Evolutionary conservation across 2,113 vertebrate genomes (phyloP).

Genomic region (Cacatua alba): DNA sequence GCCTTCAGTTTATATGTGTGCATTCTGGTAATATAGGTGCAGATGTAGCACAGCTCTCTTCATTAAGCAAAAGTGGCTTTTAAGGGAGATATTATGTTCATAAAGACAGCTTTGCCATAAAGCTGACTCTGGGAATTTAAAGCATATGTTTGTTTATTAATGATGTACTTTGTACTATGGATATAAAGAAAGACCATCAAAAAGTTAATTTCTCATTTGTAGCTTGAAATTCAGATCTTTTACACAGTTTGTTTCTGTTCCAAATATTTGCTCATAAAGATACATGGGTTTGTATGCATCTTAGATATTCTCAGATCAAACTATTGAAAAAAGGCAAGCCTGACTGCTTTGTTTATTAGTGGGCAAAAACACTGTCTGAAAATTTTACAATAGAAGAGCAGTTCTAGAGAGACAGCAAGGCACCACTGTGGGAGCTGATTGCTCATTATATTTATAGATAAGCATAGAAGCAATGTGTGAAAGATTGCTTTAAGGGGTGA

Average conservation of each 20-base stretch:
- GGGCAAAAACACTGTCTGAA: constrained; percentile 48
- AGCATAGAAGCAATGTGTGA: constrained; percentile 24
- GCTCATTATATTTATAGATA: constrained; percentile 55
- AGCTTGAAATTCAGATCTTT: constrained; percentile 54
- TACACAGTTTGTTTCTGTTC: constrained; percentile 30
- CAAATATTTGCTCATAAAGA: constrained; percentile 58
- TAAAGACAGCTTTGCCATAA: background rate
- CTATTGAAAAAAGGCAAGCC: constrained; percentile 42
- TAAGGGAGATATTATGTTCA: background rate
- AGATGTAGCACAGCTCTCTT: background rate
- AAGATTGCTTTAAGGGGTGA: constrained; percentile 17
- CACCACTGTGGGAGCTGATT: constrained; percentile 61
- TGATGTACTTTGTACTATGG: constrained; percentile 1
- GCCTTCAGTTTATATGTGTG: background rate
- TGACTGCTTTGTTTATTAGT: constrained; percentile 60
- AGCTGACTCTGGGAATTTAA: background rate
- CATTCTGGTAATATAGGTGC: background rate
- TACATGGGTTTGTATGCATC: constrained; percentile 29
- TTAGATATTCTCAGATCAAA: constrained; percentile 58
- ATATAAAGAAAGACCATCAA: constrained; percentile 34
- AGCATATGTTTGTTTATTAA: constrained; percentile 41
- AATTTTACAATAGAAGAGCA: constrained; percentile 50
- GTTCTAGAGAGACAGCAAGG: constrained; percentile 72
- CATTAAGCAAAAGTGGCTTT: background rate
- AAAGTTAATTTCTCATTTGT: constrained; percentile 49